A percentile compares a stretch with the other conserved stretches of the same genome.
Conservation (phyloP, 2,113 vertebrate genomes). For the Benthochromis sp. region DNA sequence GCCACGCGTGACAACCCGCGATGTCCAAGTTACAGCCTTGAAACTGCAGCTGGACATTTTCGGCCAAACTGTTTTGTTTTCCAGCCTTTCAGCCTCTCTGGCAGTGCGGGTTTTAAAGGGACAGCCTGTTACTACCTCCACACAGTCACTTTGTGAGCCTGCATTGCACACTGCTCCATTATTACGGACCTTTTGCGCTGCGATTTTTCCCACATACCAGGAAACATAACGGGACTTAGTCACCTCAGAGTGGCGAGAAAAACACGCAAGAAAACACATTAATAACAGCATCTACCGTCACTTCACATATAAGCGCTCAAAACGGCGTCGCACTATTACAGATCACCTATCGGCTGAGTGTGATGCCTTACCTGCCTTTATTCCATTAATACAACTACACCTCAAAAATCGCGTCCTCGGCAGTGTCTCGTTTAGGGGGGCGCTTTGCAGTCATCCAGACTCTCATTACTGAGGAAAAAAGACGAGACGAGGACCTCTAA, state of each 20-base stretch:
- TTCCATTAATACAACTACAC: conserved; percentile 15
- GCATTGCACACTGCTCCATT: neutral
- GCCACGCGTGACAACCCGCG: neutral
- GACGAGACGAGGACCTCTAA: neutral
- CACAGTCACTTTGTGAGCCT: neutral
- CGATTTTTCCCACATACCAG: neutral
- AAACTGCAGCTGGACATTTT: neutral
- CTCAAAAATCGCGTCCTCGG: conserved; percentile 18
- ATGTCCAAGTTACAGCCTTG: neutral
- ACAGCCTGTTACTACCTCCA: neutral
- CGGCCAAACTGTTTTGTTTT: neutral
- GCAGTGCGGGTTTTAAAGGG: neutral
- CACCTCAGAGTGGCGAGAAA: neutral
- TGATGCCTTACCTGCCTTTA: conserved; percentile 50
- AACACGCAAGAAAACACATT: neutral
- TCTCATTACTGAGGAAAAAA: neutral
- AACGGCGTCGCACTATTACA: neutral
- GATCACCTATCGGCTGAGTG: neutral
- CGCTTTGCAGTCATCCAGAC: neutral
- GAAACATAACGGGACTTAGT: conserved; percentile 8
- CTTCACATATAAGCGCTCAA: neutral
- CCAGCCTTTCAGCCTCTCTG: neutral
- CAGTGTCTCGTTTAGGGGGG: neutral
- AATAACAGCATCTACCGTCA: neutral
- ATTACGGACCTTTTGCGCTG: neutral